phyloP scores from a whole-genome alignment of 2,797 vertebrate genomes.

The Melanotaenia trifasciata region DNA sequence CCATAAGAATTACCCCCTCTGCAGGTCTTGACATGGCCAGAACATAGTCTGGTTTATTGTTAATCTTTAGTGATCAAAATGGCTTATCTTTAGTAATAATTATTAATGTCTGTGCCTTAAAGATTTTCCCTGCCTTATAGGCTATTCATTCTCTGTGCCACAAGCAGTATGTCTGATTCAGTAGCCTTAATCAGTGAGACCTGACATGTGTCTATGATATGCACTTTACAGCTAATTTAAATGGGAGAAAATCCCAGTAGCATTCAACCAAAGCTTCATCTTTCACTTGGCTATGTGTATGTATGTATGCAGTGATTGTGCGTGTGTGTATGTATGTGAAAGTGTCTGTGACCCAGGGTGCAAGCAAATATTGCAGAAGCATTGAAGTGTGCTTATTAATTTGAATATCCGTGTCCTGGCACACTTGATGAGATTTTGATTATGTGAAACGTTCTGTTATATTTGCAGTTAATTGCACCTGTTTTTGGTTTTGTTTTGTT shows the following conservation, averaged over 20 bases:
- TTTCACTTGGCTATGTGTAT: conserved; percentile 67
- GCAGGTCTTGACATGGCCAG: conserved; percentile 65
- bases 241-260: conserved; percentile 82
- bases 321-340: conserved; percentile 21
- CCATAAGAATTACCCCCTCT: conserved; percentile 69
- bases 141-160: conserved; percentile 63
- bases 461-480: conserved; percentile 56
- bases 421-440: conserved; percentile 29
- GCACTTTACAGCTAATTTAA: conserved; percentile 86
- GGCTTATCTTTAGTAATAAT: conserved; percentile 59
- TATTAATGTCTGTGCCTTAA: conserved; percentile 62
- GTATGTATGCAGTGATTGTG: conserved; percentile 34
- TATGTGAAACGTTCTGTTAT: conserved; percentile 51
- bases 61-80: conserved; percentile 68
- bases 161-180: conserved; percentile 74
- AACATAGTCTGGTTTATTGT: conserved; percentile 50
- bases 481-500: conserved; percentile 35
- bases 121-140: conserved; percentile 53
- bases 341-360: conserved; percentile 59
- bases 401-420: conserved; percentile 35
- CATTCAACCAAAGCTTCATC: conserved; percentile 87
- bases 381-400: conserved; percentile 55
- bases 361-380: conserved; percentile 56
- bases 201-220: conserved; percentile 83
- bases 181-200: conserved; percentile 81